A percentile compares a stretch with the other conserved stretches of the same genome.
Evolutionary conservation across 2,113 vertebrate genomes (phyloP).

Genomic region (Archocentrus centrarchus): DNA sequence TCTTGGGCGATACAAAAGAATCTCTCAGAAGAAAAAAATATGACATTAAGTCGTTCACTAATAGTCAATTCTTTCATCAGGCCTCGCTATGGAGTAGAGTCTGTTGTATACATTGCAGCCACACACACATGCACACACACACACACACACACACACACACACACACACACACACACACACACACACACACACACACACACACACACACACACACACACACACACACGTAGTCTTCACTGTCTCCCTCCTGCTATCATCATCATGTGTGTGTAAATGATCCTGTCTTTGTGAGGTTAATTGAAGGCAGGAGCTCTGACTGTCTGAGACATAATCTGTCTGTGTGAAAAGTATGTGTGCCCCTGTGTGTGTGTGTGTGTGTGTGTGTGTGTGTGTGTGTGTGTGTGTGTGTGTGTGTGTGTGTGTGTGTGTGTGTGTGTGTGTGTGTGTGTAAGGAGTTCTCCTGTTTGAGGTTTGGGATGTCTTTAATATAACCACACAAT

Average conservation of each 20-base stretch:
- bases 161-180: background rate
- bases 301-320: constrained; percentile 76
- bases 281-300: constrained; percentile 81
- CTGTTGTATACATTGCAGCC: constrained; percentile 13
- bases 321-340: constrained; percentile 74
- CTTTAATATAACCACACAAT: constrained; percentile 60
- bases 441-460: background rate
- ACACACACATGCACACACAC: background rate
- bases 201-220: background rate
- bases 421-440: background rate
- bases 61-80: constrained; percentile 13
- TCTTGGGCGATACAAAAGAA: background rate
- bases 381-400: constrained; percentile 6
- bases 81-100: background rate
- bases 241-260: constrained; percentile 59
- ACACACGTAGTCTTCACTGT: background rate
- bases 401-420: constrained; percentile 1
- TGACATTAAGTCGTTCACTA: constrained; percentile 20
- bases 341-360: constrained; percentile 33
- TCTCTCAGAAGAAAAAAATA: constrained; percentile 10
- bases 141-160: background rate
- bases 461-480: constrained; percentile 29
- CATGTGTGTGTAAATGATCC: constrained; percentile 70
- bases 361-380: background rate
- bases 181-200: background rate